Evolutionary conservation across 1,140 invertebrate genomes (phyloP), one percentile per base, ranked within the genome.

Genomic region (Achatina immaculata): DNA sequence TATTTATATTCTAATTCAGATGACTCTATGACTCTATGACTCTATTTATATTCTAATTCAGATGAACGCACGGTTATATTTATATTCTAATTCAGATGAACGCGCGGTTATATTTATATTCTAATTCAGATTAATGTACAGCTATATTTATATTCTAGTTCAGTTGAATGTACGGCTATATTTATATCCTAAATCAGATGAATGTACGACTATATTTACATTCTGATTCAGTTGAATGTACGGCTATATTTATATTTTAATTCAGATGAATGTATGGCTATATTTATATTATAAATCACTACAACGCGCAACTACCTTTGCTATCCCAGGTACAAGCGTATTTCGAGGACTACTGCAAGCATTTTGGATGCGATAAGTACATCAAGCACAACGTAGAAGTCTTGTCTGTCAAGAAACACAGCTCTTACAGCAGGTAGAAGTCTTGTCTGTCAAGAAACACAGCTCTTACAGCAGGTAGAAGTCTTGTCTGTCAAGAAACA

Each of bases 301-400:
- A 51, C 11, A 14, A 24, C 31, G 14, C 31, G 65, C 14, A 11
- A 16, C 9, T 68, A 14, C 28, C 9, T 21, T 14, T 68, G 14
- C 40, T 14, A 28, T 45, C 51, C 45, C 34, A 74, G 72, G 72
- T 74, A 6, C 42, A 74, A 51, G 72, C 7, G 76, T 93, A 93
- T 84, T 86, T 93, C 43, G 71, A 89, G 38, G 58, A 84, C 69
- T 93, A 93, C 78, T 91, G 89, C 3, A 84, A 90, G 9, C 69
- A 91, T 14, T 93, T 92, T 74, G 84, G 87, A 51, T 76, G 93
- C 11, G 62, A 65, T 34, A 83, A 86, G 40, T 84, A 89, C 81
- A 91, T 92, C 36, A 42, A 76, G 21, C 85, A 86, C 58, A 84
- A 85, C 62, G 82, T 81, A 14, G 81, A 87, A 80, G 86, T 90